Evolutionary conservation across 2,888 invertebrate species (phyloP), one percentile per base, ranked within the genome.

Genomic region (Amblyteles armatorius): DNA sequence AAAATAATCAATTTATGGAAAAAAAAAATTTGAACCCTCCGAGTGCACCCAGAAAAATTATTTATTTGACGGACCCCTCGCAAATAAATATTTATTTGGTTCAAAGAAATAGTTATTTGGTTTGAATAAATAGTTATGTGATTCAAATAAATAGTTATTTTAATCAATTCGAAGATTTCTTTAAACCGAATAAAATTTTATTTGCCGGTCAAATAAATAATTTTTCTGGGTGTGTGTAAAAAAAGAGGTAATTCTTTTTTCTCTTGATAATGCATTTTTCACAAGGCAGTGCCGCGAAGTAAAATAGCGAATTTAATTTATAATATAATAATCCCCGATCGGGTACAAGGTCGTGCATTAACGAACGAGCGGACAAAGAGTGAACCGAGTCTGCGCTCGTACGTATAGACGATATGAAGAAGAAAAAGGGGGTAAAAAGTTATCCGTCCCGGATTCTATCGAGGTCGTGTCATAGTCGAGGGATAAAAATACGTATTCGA

Each of bases 401-500:
- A 19, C 3, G 19, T 22, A 11, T 65, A 72, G 16, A 72, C 40
- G n/a, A 65, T 19, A 65, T 81, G 60, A 29, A 60, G 57, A 48
- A 44, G 11, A 40, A 40, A 40, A 40, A 9, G 11, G 11, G 11
- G 9, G 65, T 67, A 40, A 77, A 57, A 67, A 7, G 67, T 57
- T 57, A 65, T 22, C 73, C 48, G 82, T 77, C 85, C 79, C 82
- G 79, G 82, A 82, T 79, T 52, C 50, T 63, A 82, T 77, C 77
- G 82, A 85, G 85, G 85, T 81, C 84, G 74, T 67, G 77, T 72
- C 68, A 48, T 19, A 78, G 50, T n/a, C 65, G 63, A 48, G 57
- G 83, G 73, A 78, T 86, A 85, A 87, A 86, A 85, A 87, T 88
- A 87, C 78, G 69, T 82, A 60, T 55, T 82, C 86, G 85, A 85